Evolutionary conservation across 2,113 vertebrate genomes (phyloP), one percentile per base, ranked within the genome.

Genomic region (Vulpes lagopus): DNA sequence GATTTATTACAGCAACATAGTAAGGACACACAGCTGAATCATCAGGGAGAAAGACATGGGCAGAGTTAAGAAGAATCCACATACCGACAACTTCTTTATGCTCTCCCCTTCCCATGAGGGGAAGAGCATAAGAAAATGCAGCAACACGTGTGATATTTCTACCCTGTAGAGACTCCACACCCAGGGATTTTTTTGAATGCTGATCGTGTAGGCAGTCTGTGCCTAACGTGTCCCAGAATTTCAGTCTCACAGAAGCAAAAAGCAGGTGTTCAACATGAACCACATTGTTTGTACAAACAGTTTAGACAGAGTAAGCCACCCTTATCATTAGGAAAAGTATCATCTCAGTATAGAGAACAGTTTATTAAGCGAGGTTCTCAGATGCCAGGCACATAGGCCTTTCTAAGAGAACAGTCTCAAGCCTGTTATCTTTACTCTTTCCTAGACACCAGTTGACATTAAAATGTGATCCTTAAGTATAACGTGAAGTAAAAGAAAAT

Each of bases 401-500:
- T 95, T 57, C 83, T 88, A 32, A 60, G 78, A 84, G 14, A 73
- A 35, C 38, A 60, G 23, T 38, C 59, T 86, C 14, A 69, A 49
- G 30, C 51, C 73, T 92, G 32, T 60, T 60, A 2, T 53, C 4
- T 76, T 67, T 53, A 43, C 9, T 83, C 60, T 76, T 90, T 86
- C 76, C 59, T 78, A 38, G 35, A 64, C 2, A 43, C 38, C 4
- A 69, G 4, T 32, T 67, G 16, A 82, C 53, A 32, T 65, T 73
- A 43, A 93, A 76, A 64, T 85, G 25, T 84, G 51, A 95, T 73
- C 49, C 81, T 95, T 87, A 76, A 62, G 32, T 55, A 87, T 95
- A 82, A 84, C 1, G 0, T 83, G 51, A 93, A 83, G 49, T 89
- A 89, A 94, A 95, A 94, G 60, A 87, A 95, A 96, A 90, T 84